Conservation (phyloP, 2,113 vertebrate species). For the Scophthalmus maximus region DNA sequence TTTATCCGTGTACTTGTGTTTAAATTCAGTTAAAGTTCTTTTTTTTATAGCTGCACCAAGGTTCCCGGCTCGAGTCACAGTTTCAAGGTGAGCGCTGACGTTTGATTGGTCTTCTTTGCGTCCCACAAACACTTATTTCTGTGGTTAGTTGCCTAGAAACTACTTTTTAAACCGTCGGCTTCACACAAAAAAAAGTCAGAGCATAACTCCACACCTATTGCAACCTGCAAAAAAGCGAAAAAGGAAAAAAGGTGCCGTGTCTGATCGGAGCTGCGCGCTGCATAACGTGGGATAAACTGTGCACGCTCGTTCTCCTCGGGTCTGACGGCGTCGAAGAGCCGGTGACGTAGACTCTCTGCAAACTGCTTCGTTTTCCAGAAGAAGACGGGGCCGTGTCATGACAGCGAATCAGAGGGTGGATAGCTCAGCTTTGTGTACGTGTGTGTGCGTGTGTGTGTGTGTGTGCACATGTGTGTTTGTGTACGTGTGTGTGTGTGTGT, state of each 20-base stretch:
- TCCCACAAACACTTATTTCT: neutral
- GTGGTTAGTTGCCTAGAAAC: neutral
- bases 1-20: neutral
- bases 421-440: neutral
- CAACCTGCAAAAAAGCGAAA: neutral
- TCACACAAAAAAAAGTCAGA: neutral
- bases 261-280: neutral
- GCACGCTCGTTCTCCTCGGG: neutral
- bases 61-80: neutral
- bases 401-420: slow-evolving; percentile 42
- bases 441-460: neutral
- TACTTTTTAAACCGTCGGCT: neutral
- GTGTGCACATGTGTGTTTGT: neutral
- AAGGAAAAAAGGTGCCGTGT: neutral
- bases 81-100: neutral
- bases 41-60: no score
- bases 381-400: slow-evolving; percentile 46
- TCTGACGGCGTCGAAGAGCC: neutral
- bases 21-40: neutral
- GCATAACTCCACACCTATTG: neutral
- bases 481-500: slow-evolving; percentile 8
- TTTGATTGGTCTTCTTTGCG: neutral
- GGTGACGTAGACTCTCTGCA: slow-evolving; percentile 19
- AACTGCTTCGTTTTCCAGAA: slow-evolving; percentile 42
- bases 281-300: slow-evolving; percentile 18